These are phyloP conservation scores for Lophius piscatorius DNA, from an alignment of 2,113 vertebrate species.

Conservation along the genomic window DNA sequence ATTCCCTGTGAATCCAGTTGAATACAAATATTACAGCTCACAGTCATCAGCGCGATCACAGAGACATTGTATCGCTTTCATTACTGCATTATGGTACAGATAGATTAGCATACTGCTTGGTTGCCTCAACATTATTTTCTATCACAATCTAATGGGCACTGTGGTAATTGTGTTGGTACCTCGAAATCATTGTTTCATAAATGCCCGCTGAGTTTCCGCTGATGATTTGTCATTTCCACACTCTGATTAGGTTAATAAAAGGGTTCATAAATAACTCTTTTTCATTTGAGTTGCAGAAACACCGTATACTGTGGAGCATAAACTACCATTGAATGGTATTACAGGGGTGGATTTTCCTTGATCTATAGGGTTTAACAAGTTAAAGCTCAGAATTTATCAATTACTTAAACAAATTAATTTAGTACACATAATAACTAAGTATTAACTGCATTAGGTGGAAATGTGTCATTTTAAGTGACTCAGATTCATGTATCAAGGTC, in stretches of 20 bases:
- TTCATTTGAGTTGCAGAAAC: conserved; percentile 1
- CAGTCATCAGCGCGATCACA: conserved; percentile 10
- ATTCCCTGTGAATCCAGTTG: conserved; percentile 11
- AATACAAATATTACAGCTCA: conserved; percentile 25
- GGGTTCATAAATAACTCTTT: too few relatives aligned
- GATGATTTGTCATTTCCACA: too few relatives aligned
- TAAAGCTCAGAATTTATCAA: not conserved
- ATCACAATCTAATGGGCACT: not conserved
- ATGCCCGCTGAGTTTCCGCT: not conserved
- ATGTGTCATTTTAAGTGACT: not conserved
- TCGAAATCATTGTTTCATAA: not conserved
- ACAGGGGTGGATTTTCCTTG: conserved; percentile 1
- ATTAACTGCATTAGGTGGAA: not conserved
- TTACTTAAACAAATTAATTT: not conserved
- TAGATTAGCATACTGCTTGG: conserved; percentile 3
- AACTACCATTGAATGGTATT: conserved; percentile 3
- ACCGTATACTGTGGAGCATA: not conserved
- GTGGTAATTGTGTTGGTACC: conserved; percentile 11
- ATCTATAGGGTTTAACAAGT: not conserved
- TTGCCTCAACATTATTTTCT: not conserved
- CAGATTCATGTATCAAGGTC: conserved; percentile 13
- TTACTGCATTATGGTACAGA: conserved; percentile 1
- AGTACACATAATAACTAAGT: not conserved
- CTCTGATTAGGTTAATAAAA: too few relatives aligned
- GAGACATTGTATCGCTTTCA: conserved; percentile 11